Evolutionary conservation across 1,140 invertebrate species (phyloP).

Genomic region (Maconellicoccus hirsutus): DNA sequence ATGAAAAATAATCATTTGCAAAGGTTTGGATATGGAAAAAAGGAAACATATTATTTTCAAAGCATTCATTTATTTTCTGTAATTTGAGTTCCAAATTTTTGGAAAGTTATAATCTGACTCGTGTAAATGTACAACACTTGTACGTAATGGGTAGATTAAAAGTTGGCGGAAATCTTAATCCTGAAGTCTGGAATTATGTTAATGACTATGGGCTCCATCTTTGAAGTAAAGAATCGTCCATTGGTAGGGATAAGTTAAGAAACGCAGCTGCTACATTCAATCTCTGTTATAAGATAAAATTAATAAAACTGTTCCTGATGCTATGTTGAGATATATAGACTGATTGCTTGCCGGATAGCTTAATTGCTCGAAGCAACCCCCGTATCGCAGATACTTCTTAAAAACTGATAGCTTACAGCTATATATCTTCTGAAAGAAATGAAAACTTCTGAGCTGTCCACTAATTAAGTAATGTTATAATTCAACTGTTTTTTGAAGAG

Average conservation of each 20-base stretch:
- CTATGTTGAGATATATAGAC: constrained; percentile 20
- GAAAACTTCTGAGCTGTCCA: constrained; percentile 13
- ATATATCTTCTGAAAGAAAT: constrained; percentile 16
- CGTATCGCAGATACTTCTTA: constrained; percentile 17
- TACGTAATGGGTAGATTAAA: constrained; percentile 18
- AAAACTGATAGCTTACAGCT: constrained; percentile 13
- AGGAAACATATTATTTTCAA: constrained; percentile 13
- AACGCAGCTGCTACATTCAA: constrained; percentile 21
- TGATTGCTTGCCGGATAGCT: constrained; percentile 20
- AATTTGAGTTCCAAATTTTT: constrained; percentile 22
- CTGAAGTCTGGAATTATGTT: constrained; percentile 20
- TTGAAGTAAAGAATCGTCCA: constrained; percentile 12
- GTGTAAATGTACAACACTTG: constrained; percentile 17
- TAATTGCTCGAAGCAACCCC: constrained; percentile 14
- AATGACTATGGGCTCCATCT: constrained; percentile 19
- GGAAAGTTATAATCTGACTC: constrained; percentile 17
- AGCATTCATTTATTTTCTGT: constrained; percentile 6
- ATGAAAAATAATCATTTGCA: not conserved
- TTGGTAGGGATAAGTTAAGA: constrained; percentile 10
- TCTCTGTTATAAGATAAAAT: constrained; percentile 21
- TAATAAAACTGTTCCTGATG: constrained; percentile 20
- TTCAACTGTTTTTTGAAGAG: not conserved
- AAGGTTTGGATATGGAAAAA: not conserved
- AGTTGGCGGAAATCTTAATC: constrained; percentile 20
- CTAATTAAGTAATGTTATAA: constrained; percentile 5